Evolutionary conservation across 2,797 vertebrate genomes (phyloP).

Genomic region (Acipenser transmontanus): DNA sequence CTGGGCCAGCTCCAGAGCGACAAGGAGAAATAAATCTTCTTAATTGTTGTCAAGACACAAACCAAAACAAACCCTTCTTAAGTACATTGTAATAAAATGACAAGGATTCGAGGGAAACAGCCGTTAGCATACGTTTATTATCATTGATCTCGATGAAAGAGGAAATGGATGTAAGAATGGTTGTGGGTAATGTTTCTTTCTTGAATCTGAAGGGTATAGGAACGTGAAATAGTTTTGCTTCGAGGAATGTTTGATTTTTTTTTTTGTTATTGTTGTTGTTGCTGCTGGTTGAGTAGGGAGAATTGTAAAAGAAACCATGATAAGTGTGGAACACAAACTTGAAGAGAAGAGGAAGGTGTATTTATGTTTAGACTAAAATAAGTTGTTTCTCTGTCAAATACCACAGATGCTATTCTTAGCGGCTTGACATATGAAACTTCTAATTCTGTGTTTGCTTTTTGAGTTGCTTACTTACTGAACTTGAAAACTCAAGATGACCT

Average conservation of each 20-base stretch:
- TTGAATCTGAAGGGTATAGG: neutral
- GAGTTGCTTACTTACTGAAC: too few species aligned
- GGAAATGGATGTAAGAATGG: neutral
- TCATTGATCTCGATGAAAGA: slow-evolving; percentile 30
- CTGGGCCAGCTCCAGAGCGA: slow-evolving; percentile 43
- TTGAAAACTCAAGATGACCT: too few species aligned
- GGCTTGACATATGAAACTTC: too few species aligned
- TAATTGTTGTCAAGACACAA: slow-evolving; percentile 68
- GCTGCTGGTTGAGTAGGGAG: too few species aligned
- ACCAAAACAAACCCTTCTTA: slow-evolving; percentile 58
- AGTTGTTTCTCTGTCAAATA: too few species aligned
- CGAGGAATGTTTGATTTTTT: neutral
- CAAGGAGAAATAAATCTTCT: slow-evolving; percentile 57
- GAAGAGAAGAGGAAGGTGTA: too few species aligned
- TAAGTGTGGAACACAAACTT: too few species aligned
- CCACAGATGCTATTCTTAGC: too few species aligned
- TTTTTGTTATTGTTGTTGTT: neutral
- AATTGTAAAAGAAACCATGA: too few species aligned
- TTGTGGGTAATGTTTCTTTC: neutral
- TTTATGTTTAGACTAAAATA: too few species aligned
- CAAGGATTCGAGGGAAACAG: slow-evolving; percentile 42
- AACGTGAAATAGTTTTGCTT: neutral
- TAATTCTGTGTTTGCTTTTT: too few species aligned
- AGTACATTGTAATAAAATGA: slow-evolving; percentile 53
- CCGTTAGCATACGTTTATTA: slow-evolving; percentile 36